These are phyloP conservation scores for Stichopus chloronotus DNA, from an alignment of 35 echinoderm and acorn worm species.

Conservation along the genomic window DNA sequence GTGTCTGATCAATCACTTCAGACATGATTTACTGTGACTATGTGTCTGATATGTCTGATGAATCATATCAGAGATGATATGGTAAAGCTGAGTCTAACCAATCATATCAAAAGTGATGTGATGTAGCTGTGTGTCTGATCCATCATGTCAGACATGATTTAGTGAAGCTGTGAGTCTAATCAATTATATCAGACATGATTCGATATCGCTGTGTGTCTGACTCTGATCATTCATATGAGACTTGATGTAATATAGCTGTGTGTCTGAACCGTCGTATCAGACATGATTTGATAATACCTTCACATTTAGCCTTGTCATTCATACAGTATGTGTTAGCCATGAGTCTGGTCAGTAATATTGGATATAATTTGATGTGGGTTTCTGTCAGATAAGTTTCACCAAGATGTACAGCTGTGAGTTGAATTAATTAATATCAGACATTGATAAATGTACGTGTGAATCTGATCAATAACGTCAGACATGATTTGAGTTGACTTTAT, in stretches of 20 bases:
- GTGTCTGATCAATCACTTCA: background rate
- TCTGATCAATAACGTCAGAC: too few relatives aligned
- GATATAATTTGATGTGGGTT: too few relatives aligned
- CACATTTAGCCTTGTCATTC: too few relatives aligned
- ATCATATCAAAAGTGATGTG: background rate
- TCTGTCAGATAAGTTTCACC: too few relatives aligned
- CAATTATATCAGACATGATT: background rate
- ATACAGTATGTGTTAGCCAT: too few relatives aligned
- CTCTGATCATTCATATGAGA: background rate
- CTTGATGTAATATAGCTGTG: background rate
- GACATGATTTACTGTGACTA: background rate
- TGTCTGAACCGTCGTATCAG: background rate
- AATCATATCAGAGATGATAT: background rate
- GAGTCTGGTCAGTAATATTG: too few relatives aligned
- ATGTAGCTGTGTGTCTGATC: background rate
- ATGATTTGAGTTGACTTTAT: background rate
- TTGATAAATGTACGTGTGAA: too few relatives aligned
- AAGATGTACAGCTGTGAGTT: too few relatives aligned
- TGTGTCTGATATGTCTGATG: background rate
- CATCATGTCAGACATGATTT: background rate
- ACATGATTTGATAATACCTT: too few relatives aligned
- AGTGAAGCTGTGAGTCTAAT: background rate
- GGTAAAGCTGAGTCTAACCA: background rate
- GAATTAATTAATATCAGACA: too few relatives aligned
- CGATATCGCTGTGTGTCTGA: background rate